Base-by-base conservation (phyloP, 2,888 invertebrate species). In the Physocephala rufipes region DNA sequence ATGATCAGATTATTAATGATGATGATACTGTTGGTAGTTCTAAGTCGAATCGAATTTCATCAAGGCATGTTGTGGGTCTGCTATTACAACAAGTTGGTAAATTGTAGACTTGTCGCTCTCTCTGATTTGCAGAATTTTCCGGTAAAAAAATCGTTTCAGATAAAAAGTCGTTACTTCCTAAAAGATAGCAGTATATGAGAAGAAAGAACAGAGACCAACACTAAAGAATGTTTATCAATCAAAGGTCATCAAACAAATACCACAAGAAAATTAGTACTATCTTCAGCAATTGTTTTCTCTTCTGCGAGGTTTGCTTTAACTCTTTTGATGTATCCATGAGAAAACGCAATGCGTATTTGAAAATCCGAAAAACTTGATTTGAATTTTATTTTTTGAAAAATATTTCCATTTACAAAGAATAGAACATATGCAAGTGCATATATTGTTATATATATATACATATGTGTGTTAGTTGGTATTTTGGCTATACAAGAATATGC, bases 41-140 rank as follows among this genome's bases (percentile, higher is more conserved):
- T 51, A 43, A 13, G 45, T 15, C 15, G n/a, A 19, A 24, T 26
- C 28, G 36, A 74, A 74, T 66, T 45, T 64, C 61, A 21, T 53
- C 74, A 47, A 63, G 64, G 1, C 51, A 21, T 73, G 82, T 81
- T 15, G 77, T 82, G 47, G 79, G 80, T 30, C 79, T 80, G 69
- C 74, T 83, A 67, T 73, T 84, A 19, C 79, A 82, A 49, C 82
- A 82, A 75, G 82, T 83, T 26, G 82, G 84, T 65, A 80, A 81
- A 70, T 73, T 83, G 70, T 83, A 75, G 28, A 28, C 16, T 28
- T 73, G 71, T 26, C 28, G 36, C 36, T 0, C n/a, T 36, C 28
- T 26, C n/a, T 36, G n/a, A n/a, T 30, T 9, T 49, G 49, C 4
- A 12, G 45, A 45, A 45, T 45, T 45, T 45, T 9, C 15, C 26